Conservation (phyloP, 2,113 vertebrate genomes). For the Salminus brasiliensis region DNA sequence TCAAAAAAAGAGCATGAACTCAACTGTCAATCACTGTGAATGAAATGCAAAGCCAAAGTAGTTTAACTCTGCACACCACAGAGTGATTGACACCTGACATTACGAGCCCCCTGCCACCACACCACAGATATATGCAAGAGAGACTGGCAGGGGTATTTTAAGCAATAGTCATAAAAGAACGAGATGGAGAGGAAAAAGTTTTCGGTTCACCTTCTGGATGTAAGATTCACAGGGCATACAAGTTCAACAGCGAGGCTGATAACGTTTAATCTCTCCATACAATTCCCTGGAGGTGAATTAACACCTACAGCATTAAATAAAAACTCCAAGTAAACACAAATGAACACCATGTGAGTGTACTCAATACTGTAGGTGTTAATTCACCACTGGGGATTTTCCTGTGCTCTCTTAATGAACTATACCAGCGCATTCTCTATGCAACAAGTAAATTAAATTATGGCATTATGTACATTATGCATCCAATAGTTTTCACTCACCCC, state of each 20-base stretch:
- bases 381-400: neutral
- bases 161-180: neutral
- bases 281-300: neutral
- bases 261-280: neutral
- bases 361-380: neutral
- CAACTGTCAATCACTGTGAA: slow-evolving; percentile 4
- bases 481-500: too few relatives aligned
- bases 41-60: slow-evolving; percentile 30
- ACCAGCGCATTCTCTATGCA: neutral
- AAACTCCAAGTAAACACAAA: neutral
- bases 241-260: neutral
- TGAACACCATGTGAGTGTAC: neutral
- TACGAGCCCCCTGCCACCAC: neutral
- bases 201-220: neutral
- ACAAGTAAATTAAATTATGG: neutral
- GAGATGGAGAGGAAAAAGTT: neutral
- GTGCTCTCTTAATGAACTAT: neutral
- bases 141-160: neutral
- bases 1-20: neutral
- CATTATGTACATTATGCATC: neutral
- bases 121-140: neutral
- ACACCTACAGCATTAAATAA: neutral
- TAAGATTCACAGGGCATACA: neutral
- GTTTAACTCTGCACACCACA: neutral
- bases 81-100: slow-evolving; percentile 3